Evolutionary conservation across 2,113 vertebrate species (phyloP), one percentile per base, ranked within the genome.

Genomic region (Salvelinus fontinalis): DNA sequence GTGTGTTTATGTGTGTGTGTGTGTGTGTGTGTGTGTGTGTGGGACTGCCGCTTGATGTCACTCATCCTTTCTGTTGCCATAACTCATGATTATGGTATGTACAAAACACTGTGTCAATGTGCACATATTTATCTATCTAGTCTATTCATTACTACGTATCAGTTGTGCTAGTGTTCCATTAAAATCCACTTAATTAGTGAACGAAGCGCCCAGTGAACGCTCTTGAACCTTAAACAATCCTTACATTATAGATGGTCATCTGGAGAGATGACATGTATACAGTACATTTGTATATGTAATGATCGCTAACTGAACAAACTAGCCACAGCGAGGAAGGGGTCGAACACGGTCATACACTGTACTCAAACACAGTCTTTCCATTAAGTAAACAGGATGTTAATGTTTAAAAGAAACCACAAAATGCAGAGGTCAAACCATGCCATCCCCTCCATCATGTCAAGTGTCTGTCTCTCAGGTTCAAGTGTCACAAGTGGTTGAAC

Each of bases 21-120:
- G n/a, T 70, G 67, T 70, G 48, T 6, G 59, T 70, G 78, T 74
- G 67, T 60, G 78, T 73, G 71, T 81, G 14, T 70, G 34, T 66
- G 49, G 3, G 67, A 44, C 39, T 44, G 39, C 9, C 9, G 39
- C 39, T 44, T 44, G 39, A 44, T 44, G 11, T 44, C 39, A 44
- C 9, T 44, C 9, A 44, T 11, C 9, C 9, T 44, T 44, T 44
- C 39, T 44, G 9, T 44, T 39, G 8, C 39, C 39, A 39, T 39
- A 9, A 9, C 39, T 39, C 8, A 39, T 8, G 6, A 9, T 39
- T 44, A 12, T 11, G 39, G 39, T 44, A 11, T 44, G 39, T 11
- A 44, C 39, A 44, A 44, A 12, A 44, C 9, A 44, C 39, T 44
- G 39, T 44, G 39, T 44, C 9, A 44, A 12, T 44, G 39, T 44